Base-by-base conservation (phyloP, 1,140 invertebrate genomes). In the Trachymyrmex septentrionalis region DNA sequence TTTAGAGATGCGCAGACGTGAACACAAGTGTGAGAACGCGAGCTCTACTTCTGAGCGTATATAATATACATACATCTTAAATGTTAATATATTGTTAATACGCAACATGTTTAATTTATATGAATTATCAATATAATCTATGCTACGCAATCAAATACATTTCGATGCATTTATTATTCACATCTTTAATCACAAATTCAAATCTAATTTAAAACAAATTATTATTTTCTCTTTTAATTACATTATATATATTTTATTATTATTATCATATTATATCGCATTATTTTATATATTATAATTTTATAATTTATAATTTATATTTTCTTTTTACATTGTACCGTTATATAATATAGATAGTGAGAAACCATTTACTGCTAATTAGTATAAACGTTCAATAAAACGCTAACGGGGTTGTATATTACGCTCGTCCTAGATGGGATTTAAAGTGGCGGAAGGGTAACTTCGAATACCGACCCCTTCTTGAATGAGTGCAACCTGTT, bases 401-500 rank as follows among this genome's bases (percentile, higher is more conserved):
- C 50, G 7, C 14, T 21, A 7, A 21, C 16, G 27, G 16, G 27
- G n/a, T 27, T n/a, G 21, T 27, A 34, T n/a, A 27, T 53, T 24
- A 55, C 48, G 19, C 27, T 16, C 3, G 12, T 7, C 7, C 21
- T 21, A 21, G 3, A 3, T 2, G 44, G 19, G 44, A 50, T 80
- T 80, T 80, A 69, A 80, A 80, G 27, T 69, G 63, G 53, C 66
- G 53, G 34, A 82, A 73, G 80, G 80, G 55, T 82, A 73, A 82
- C 67, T 72, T 2, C 67, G 24, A 61, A 59, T 21, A 59, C 80
- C 53, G 78, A 24, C 55, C 88, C 81, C 87, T 38, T 64, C n/a
- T 4, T n/a, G 59, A 72, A 72, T 67, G 80, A 2, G 44, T 57
- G 10, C 76, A 75, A 90, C 90, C 90, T 91, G 87, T 89, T 89